phyloP scores from a whole-genome alignment of 2,113 vertebrate genomes.

The Peucedramus taeniatus region DNA sequence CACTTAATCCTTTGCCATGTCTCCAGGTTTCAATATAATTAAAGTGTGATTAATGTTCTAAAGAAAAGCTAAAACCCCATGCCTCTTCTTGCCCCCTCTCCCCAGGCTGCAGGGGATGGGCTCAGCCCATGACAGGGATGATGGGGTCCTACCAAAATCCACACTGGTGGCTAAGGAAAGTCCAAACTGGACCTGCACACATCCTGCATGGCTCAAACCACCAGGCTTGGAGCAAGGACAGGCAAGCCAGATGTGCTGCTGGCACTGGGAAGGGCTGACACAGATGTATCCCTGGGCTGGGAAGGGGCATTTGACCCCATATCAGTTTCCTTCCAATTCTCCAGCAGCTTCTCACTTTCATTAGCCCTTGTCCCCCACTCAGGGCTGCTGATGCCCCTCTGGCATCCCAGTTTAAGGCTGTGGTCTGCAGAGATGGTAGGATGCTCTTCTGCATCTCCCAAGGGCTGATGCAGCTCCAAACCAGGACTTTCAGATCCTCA shows the following conservation, averaged over 20 bases:
- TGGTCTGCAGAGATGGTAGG: background rate
- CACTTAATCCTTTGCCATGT: slow-evolving; percentile 34
- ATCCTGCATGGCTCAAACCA: background rate
- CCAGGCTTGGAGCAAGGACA: background rate
- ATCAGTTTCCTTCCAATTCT: background rate
- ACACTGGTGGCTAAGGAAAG: background rate
- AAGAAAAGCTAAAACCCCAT: slow-evolving; percentile 29
- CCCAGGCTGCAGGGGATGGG: background rate
- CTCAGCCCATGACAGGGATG: background rate
- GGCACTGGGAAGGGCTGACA: background rate
- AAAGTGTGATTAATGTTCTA: slow-evolving; percentile 36
- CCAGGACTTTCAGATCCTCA: background rate
- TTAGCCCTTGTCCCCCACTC: background rate
- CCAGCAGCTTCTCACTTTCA: background rate
- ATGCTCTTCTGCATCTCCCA: background rate
- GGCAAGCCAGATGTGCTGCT: background rate
- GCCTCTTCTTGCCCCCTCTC: background rate
- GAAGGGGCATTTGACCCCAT: background rate
- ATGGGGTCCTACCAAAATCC: background rate
- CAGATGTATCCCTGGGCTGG: background rate
- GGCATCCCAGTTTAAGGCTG: background rate
- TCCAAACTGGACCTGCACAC: background rate
- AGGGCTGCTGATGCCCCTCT: background rate
- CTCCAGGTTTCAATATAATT: slow-evolving; percentile 60
- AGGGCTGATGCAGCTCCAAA: background rate